A percentile compares a stretch with the other conserved stretches of the same genome.
These are phyloP conservation scores for Macropodus opercularis DNA, from an alignment of 2,797 vertebrate genomes.

Conservation along the genomic window DNA sequence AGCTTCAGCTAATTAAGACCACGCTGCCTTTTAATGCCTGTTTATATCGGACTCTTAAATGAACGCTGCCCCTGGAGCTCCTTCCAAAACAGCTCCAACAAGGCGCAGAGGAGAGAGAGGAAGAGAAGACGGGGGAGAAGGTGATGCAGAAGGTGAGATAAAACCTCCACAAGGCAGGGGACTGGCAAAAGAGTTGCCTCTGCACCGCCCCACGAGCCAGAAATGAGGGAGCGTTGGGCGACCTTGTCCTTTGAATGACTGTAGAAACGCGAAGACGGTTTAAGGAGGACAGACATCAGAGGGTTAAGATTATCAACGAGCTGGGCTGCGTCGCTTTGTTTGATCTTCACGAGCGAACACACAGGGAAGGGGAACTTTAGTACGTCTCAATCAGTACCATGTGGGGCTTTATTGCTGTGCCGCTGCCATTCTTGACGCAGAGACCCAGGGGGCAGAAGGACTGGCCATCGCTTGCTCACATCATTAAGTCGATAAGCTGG, in stretches of 20 bases:
- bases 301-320: constrained; percentile 31
- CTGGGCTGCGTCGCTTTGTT: constrained; percentile 27
- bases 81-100: constrained; percentile 56
- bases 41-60: constrained; percentile 72
- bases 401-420: constrained; percentile 70
- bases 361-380: constrained; percentile 45
- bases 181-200: constrained; percentile 21
- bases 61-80: constrained; percentile 59
- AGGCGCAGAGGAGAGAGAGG: neutral
- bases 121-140: neutral
- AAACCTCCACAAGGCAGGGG: constrained; percentile 25
- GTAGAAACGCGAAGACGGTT: constrained; percentile 12
- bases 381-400: constrained; percentile 72
- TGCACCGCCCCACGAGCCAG: neutral
- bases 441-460: constrained; percentile 62
- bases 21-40: constrained; percentile 73
- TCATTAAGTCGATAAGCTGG: constrained; percentile 76
- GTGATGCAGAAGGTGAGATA: constrained; percentile 30
- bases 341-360: constrained; percentile 34
- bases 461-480: constrained; percentile 60
- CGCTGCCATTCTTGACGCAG: constrained; percentile 56
- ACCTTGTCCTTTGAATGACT: constrained; percentile 30
- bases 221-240: constrained; percentile 28
- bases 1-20: constrained; percentile 72
- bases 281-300: constrained; percentile 23